phyloP scores from a whole-genome alignment of 1,140 invertebrate species.

The Dendrolimus kikuchii region DNA sequence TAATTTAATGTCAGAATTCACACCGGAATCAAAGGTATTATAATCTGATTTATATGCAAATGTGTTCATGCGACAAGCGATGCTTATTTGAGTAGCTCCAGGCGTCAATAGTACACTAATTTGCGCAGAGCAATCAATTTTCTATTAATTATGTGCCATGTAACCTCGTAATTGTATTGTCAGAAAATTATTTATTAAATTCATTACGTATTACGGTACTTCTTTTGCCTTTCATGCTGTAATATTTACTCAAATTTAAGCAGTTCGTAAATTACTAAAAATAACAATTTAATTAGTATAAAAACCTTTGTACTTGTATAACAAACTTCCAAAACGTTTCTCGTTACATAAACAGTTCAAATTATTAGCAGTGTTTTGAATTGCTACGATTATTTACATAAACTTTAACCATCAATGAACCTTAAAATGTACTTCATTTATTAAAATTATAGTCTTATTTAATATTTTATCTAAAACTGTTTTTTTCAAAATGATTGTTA shows the following conservation, averaged over 20 bases:
- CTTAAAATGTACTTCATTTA: neutral
- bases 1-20: conserved; percentile 25
- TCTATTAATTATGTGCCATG: conserved; percentile 35
- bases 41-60: conserved; percentile 39
- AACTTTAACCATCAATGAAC: conserved; percentile 4
- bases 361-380: conserved; percentile 13
- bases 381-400: conserved; percentile 9
- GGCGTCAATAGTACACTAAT: conserved; percentile 47
- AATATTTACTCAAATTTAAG: no score
- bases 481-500: no score
- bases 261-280: no score
- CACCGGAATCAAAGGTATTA: conserved; percentile 27
- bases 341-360: conserved; percentile 17
- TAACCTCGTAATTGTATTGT: no score
- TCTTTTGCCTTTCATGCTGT: no score
- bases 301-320: conserved; percentile 7
- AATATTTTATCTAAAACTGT: no score
- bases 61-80: conserved; percentile 34
- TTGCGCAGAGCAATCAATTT: conserved; percentile 46
- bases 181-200: neutral
- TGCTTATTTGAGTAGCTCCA: conserved; percentile 29
- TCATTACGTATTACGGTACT: no score
- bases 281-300: no score
- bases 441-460: no score
- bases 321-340: conserved; percentile 14